phyloP scores from a whole-genome alignment of 2,888 invertebrate species.

The Beris morrisii region DNA sequence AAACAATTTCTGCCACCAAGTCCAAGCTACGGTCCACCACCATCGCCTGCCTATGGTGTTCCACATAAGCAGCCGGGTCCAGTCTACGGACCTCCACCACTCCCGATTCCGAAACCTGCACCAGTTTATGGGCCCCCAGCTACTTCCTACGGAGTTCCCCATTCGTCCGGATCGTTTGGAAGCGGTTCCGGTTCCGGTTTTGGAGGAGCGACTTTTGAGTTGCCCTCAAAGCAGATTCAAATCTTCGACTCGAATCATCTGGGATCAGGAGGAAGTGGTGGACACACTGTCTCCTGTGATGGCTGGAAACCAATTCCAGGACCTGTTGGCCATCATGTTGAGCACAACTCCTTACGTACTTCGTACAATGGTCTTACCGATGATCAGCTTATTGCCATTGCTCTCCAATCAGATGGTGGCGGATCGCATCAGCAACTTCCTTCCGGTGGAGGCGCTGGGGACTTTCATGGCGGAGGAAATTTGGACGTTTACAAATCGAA shows the following conservation, averaged over 20 bases:
- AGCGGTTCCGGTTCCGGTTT: neutral
- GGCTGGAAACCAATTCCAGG: slow-evolving; percentile 87
- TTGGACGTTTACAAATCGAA: slow-evolving; percentile 35
- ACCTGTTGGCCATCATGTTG: slow-evolving; percentile 51
- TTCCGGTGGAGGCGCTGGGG: slow-evolving; percentile 42
- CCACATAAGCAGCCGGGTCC: slow-evolving; percentile 29
- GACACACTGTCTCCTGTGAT: slow-evolving; percentile 63
- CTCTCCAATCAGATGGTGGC: slow-evolving; percentile 46
- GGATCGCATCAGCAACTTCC: slow-evolving; percentile 40
- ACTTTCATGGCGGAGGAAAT: slow-evolving; percentile 40
- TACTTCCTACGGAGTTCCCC: slow-evolving; percentile 27
- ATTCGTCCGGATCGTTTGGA: neutral
- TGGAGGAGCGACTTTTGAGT: slow-evolving; percentile 3
- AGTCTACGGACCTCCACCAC: slow-evolving; percentile 38
- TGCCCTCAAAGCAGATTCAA: slow-evolving; percentile 24
- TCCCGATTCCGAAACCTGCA: slow-evolving; percentile 27
- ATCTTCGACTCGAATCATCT: slow-evolving; percentile 48
- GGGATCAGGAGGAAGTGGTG: slow-evolving; percentile 47
- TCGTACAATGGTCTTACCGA: slow-evolving; percentile 49
- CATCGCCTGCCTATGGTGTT: slow-evolving; percentile 45
- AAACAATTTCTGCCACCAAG: slow-evolving; percentile 52
- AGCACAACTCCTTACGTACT: slow-evolving; percentile 37
- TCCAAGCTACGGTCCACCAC: slow-evolving; percentile 44
- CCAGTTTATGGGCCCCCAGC: slow-evolving; percentile 41
- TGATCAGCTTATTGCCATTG: slow-evolving; percentile 53